A percentile compares a stretch with the other conserved stretches of the same genome.
phyloP scores from a whole-genome alignment of 2,888 invertebrate species.

The Dolichopus griseipennis region DNA sequence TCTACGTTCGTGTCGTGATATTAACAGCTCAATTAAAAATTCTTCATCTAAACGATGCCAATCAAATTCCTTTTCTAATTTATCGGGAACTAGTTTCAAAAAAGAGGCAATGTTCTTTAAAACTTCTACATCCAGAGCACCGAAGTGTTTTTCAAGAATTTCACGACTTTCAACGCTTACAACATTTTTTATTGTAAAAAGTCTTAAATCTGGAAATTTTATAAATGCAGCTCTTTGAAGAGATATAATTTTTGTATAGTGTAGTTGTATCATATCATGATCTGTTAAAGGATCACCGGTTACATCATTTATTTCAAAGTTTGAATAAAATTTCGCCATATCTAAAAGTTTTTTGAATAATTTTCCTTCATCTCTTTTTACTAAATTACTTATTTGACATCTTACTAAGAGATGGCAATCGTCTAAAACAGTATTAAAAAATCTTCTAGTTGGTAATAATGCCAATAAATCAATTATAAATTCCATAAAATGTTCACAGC shows the following conservation, averaged over 20 bases:
- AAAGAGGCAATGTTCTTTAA: conserved; percentile 79
- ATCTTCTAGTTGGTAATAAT: conserved; percentile 86
- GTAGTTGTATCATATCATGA: conserved; percentile 85
- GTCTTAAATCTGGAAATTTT: conserved; percentile 75
- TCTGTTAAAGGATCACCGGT: conserved; percentile 90
- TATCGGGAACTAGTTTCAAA: conserved; percentile 76
- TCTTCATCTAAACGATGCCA: conserved; percentile 73
- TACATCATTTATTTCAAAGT: conserved; percentile 96
- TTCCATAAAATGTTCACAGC: conserved; percentile 93
- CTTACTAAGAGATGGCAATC: conserved; percentile 88
- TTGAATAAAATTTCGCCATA: conserved; percentile 91
- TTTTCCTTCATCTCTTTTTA: conserved; percentile 71
- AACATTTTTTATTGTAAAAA: conserved; percentile 88
- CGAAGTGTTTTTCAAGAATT: conserved; percentile 67
- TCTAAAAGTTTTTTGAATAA: conserved; percentile 85
- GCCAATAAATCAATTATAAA: conserved; percentile 94
- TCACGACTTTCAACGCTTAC: conserved; percentile 89
- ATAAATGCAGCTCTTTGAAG: conserved; percentile 91
- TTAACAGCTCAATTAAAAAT: conserved; percentile 78
- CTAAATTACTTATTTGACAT: conserved; percentile 71
- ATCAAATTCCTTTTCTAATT: conserved; percentile 50
- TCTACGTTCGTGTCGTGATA: conserved; percentile 79
- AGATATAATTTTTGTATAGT: conserved; percentile 86
- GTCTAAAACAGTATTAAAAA: conserved; percentile 93
- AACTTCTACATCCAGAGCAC: conserved; percentile 58